A percentile compares a stretch with the other conserved stretches of the same genome.
Conservation (phyloP, 2,113 vertebrate genomes). For the Ginglymostoma cirratum region DNA sequence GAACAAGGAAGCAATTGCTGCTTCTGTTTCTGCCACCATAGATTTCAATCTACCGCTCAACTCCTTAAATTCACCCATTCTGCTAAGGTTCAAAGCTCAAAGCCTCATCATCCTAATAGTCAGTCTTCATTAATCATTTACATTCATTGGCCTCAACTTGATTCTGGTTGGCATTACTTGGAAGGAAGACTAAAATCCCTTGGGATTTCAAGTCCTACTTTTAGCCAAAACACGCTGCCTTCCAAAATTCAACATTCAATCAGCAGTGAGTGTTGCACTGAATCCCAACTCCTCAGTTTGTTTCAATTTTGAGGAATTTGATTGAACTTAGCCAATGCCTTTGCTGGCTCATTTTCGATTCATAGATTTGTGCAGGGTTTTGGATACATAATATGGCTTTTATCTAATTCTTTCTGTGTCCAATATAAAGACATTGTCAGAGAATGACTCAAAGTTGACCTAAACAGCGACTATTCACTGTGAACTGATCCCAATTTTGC, state of each 20-base stretch:
- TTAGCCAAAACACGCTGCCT: neutral
- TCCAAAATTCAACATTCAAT: neutral
- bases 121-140: conserved; percentile 1
- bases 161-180: neutral
- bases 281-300: neutral
- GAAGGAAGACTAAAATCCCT: neutral
- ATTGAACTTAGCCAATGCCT: neutral
- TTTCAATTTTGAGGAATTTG: neutral
- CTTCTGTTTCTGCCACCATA: conserved; percentile 5
- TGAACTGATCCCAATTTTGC: neutral
- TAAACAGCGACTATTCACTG: neutral
- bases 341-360: neutral
- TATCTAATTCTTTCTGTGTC: neutral
- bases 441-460: neutral
- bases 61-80: neutral
- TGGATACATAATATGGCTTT: neutral
- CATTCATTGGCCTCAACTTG: neutral
- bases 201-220: neutral
- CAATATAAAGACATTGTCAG: neutral
- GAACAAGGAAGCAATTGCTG: neutral
- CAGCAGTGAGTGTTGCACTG: neutral
- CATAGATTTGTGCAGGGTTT: neutral
- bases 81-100: neutral
- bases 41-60: neutral
- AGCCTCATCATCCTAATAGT: neutral